Evolutionary conservation across 2,797 vertebrate genomes (phyloP).

Genomic region (Rhyacichthys aspro): DNA sequence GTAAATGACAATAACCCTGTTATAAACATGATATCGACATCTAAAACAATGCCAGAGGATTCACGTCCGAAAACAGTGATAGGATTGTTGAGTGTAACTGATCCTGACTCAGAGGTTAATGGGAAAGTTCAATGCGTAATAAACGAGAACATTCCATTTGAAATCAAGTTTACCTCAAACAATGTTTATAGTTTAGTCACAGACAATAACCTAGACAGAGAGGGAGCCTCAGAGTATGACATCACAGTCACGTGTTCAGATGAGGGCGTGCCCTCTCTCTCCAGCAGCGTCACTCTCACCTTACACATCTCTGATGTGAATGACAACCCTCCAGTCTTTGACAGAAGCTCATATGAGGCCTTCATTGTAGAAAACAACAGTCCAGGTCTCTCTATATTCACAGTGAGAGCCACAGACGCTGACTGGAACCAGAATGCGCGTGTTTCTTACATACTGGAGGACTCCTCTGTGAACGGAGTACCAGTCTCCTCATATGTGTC

Average conservation of each 20-base stretch:
- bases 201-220: slow-evolving; percentile 54
- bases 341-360: no score
- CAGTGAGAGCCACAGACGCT: no score
- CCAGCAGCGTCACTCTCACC: no score
- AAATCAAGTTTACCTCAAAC: slow-evolving; percentile 70
- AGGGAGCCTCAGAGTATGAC: slow-evolving; percentile 19
- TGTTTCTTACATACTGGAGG: no score
- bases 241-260: slow-evolving; percentile 43
- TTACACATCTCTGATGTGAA: no score
- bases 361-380: no score
- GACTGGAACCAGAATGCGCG: no score
- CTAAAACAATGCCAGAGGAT: slow-evolving; percentile 68
- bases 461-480: no score
- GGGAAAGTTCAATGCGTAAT: slow-evolving; percentile 71
- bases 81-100: slow-evolving; percentile 74
- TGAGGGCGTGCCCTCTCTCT: no score
- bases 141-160: slow-evolving; percentile 69
- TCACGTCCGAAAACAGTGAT: slow-evolving; percentile 66
- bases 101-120: slow-evolving; percentile 77
- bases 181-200: slow-evolving; percentile 78
- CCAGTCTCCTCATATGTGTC: no score
- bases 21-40: slow-evolving; percentile 76
- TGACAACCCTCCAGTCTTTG: no score
- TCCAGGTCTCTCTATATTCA: no score
- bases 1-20: slow-evolving; percentile 86